phyloP scores from a whole-genome alignment of 1,140 invertebrate species.

The Neodiprion pinetum region DNA sequence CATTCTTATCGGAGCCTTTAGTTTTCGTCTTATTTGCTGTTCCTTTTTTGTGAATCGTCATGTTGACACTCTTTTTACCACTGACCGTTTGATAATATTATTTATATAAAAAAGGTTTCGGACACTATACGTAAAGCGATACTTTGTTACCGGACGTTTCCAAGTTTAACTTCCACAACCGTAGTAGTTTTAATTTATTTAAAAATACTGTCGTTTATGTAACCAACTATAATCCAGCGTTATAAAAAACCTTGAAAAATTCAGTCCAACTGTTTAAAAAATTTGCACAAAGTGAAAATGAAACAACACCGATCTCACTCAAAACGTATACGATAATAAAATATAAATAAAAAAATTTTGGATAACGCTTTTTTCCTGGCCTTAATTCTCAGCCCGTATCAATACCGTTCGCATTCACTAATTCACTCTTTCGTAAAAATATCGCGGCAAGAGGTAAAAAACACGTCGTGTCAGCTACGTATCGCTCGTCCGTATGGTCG shows the following conservation, averaged over 20 bases:
- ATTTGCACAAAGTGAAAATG: too few species aligned
- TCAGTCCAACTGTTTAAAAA: too few species aligned
- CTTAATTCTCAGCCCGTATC: neutral
- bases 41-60: neutral
- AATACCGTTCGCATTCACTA: neutral
- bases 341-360: neutral
- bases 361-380: neutral
- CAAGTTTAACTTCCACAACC: neutral
- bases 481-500: conserved; percentile 6
- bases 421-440: neutral
- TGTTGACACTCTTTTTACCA: neutral
- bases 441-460: neutral
- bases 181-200: neutral
- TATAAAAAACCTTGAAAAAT: too few species aligned
- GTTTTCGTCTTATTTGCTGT: neutral
- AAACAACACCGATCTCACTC: too few species aligned
- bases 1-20: neutral
- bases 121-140: too few species aligned
- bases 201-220: too few species aligned
- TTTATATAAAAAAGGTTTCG: too few species aligned
- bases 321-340: neutral
- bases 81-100: too few species aligned
- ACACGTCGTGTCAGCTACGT: neutral
- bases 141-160: neutral
- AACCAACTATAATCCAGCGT: too few species aligned